Base-by-base conservation (phyloP, 2,888 invertebrate genomes). In the Torymus texanus region DNA sequence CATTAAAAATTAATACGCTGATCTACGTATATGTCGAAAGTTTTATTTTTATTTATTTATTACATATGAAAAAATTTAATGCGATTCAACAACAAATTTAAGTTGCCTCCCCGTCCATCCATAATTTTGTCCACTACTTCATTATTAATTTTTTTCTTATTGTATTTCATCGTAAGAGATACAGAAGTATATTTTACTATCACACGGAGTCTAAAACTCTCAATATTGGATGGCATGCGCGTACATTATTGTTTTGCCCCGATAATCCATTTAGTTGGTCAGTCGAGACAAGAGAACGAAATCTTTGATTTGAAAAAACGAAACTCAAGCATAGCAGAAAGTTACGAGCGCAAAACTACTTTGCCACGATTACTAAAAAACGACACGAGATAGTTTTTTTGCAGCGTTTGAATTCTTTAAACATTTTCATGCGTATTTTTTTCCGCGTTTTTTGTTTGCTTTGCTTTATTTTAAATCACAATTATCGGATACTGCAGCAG, bases 311-410 rank as follows among this genome's bases (percentile, higher is more conserved):
- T 41, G 41, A 41, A 41, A 8, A 13, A 12, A 66, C 24, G 53
- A 51, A 61, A 16, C 61, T 12, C 11, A 80, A 78, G 80, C 80
- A 75, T 78, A 80, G 78, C 80, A 80, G 78, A 80, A 78, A 78
- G 67, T 78, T 75, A 59, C 78, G 75, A 77, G 75, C 50, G 67
- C 68, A 66, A 29, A 55, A 65, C 74, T 61, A 79, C 56, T n/a
- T 71, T 61, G 51, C 50, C 50, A 63, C 61, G 53, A 68, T 79
- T 74, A 18, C 18, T 58, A 62, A 79, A 72, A 73, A 65, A 65
- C n/a, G 12, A 67, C 53, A 72, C 29, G 14, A 59, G 16, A 72
- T 55, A 21, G 4, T 53, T 14, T 55, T 63, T 74, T 62, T 12
- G 1, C 2, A n/a, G 16, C 24, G 14, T 65, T 67, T 74, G 62